phyloP scores from a whole-genome alignment of 2,797 vertebrate species.

The Channa striata region DNA sequence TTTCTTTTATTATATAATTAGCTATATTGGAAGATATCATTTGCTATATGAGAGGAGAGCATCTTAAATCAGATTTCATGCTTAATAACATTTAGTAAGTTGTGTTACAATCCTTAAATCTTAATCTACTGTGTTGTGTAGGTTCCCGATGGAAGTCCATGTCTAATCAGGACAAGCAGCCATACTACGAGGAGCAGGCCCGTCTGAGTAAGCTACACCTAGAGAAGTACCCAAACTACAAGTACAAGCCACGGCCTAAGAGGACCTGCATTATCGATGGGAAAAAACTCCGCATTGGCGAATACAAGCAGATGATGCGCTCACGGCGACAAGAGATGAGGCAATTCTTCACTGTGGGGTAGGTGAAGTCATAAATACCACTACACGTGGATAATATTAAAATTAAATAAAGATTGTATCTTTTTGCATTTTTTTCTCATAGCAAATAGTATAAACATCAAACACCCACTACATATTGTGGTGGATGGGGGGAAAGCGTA shows the following conservation, averaged over 20 bases:
- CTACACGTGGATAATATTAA: conserved; percentile 15
- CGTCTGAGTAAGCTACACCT: conserved; percentile 98
- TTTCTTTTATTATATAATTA: background rate
- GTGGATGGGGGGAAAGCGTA: too few species aligned
- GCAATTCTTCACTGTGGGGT: conserved; percentile 99
- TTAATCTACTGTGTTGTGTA: conserved; percentile 52
- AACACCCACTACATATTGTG: too few species aligned
- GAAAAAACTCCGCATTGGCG: conserved; percentile 97
- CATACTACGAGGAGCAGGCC: conserved; percentile 98
- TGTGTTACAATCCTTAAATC: conserved; percentile 15
- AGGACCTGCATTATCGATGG: conserved; percentile 99
- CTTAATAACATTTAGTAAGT: background rate
- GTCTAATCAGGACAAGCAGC: conserved; percentile 99
- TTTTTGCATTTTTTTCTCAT: too few species aligned
- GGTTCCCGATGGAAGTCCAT: conserved; percentile 99
- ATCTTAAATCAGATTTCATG: too few species aligned
- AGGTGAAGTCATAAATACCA: conserved; percentile 68
- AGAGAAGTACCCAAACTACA: conserved; percentile 99
- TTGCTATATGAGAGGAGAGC: too few species aligned
- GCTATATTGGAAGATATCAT: too few species aligned
- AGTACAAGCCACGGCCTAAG: conserved; percentile 99
- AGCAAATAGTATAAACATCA: too few species aligned
- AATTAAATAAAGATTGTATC: background rate
- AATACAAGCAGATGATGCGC: conserved; percentile 99
- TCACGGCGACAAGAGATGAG: conserved; percentile 99